These are phyloP conservation scores for Opisthocomus hoazin DNA, from an alignment of 2,113 vertebrate species.

Conservation along the genomic window DNA sequence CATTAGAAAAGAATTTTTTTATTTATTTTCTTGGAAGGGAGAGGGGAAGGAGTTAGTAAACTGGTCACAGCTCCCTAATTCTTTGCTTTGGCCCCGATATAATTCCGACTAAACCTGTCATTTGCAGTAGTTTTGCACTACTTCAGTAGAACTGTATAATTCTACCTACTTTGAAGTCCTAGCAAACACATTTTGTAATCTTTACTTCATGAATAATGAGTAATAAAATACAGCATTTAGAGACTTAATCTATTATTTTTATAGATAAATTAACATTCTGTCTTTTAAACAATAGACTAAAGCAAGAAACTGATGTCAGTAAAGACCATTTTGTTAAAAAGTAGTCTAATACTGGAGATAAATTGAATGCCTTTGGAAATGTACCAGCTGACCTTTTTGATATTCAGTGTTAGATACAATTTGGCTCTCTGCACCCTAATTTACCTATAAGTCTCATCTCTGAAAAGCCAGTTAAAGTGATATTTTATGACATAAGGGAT, in stretches of 20 bases:
- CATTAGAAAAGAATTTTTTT: background rate
- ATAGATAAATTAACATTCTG: background rate
- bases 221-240: background rate
- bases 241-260: background rate
- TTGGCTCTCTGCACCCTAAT: constrained; percentile 8
- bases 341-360: background rate
- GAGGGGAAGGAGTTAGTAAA: background rate
- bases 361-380: background rate
- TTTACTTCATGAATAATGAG: background rate
- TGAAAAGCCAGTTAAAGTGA: constrained; percentile 23
- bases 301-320: background rate
- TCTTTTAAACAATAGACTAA: background rate
- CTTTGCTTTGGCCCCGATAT: background rate
- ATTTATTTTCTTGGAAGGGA: background rate
- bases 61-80: background rate
- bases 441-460: background rate
- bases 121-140: background rate
- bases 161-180: background rate
- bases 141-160: background rate
- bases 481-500: constrained; percentile 35
- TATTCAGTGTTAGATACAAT: background rate
- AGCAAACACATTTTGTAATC: background rate
- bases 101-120: background rate
- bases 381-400: background rate
- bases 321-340: background rate